phyloP scores from a whole-genome alignment of 2,888 invertebrate species.

The Cheilosia vulpina region DNA sequence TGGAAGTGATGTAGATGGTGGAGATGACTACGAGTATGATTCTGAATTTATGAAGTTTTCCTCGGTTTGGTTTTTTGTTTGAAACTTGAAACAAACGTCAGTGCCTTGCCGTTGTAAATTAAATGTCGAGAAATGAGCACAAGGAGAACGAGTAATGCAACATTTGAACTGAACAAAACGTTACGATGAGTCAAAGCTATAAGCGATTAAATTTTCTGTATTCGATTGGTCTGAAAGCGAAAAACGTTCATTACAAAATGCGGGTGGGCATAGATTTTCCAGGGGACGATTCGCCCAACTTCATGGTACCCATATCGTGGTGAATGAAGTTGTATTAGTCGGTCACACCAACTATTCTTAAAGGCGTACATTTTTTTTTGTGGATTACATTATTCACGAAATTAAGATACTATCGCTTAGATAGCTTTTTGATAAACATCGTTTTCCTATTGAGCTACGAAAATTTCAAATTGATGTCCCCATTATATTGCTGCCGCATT shows the following conservation, averaged over 20 bases:
- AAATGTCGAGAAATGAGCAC: conserved; percentile 7
- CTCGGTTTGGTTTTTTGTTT: not conserved
- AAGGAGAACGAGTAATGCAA: conserved; percentile 1
- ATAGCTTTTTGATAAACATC: not conserved
- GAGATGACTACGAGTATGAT: not conserved
- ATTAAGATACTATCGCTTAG: no score
- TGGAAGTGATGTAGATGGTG: conserved; percentile 18
- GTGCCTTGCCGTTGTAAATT: not conserved
- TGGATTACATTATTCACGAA: no score
- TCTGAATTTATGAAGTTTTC: not conserved
- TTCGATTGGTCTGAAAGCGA: not conserved
- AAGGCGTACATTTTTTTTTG: no score
- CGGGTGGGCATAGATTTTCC: no score
- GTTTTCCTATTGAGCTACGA: not conserved
- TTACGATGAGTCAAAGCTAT: not conserved
- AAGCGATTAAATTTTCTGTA: not conserved
- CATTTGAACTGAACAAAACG: not conserved
- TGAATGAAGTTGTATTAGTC: no score
- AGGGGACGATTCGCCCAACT: no score
- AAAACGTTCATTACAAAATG: no score
- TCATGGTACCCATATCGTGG: no score
- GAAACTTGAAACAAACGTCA: not conserved
- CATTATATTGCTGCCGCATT: not conserved
- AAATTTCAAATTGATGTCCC: not conserved
- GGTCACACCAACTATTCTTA: no score